Percentiles rank a stretch among this genome's conserved stretches.
Evolutionary conservation across 2,113 vertebrate species (phyloP).

Genomic region (Puffinus mauretanicus): DNA sequence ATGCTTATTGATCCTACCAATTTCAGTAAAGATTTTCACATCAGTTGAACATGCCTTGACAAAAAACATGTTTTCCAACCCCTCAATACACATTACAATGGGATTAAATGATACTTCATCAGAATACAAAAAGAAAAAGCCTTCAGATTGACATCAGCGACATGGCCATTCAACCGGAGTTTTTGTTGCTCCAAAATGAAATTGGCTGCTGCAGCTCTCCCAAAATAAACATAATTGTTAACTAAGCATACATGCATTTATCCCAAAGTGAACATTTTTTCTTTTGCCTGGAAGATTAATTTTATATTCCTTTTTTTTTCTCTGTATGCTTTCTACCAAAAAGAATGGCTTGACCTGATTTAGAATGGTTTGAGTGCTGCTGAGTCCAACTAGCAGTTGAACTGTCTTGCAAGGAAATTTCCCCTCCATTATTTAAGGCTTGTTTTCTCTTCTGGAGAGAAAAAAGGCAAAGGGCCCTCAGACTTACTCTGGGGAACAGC

Average conservation of each 20-base stretch:
- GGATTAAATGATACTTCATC: conserved; percentile 21
- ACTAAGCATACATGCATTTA: neutral
- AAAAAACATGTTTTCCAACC: neutral
- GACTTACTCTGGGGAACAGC: neutral
- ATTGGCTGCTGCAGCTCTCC: neutral
- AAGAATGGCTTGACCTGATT: neutral
- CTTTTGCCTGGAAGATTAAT: neutral
- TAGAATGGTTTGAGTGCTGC: conserved; percentile 11
- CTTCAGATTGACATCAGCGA: neutral
- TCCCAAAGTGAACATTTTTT: neutral
- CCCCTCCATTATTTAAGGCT: neutral
- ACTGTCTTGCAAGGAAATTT: neutral
- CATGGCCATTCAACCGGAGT: neutral
- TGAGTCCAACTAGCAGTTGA: neutral
- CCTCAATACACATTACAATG: neutral
- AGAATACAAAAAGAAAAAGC: conserved; percentile 12
- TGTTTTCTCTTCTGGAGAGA: neutral
- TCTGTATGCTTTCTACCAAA: neutral
- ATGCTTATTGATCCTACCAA: neutral
- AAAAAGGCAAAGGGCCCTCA: neutral
- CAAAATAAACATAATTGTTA: conserved; percentile 12
- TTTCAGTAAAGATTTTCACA: neutral
- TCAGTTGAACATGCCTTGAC: neutral
- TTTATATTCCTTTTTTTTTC: neutral
- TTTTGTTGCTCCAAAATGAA: neutral